A percentile compares a stretch with the other conserved stretches of the same genome.
Evolutionary conservation across 2,797 vertebrate genomes (phyloP).

Genomic region (Rhabdophis nuchalis): DNA sequence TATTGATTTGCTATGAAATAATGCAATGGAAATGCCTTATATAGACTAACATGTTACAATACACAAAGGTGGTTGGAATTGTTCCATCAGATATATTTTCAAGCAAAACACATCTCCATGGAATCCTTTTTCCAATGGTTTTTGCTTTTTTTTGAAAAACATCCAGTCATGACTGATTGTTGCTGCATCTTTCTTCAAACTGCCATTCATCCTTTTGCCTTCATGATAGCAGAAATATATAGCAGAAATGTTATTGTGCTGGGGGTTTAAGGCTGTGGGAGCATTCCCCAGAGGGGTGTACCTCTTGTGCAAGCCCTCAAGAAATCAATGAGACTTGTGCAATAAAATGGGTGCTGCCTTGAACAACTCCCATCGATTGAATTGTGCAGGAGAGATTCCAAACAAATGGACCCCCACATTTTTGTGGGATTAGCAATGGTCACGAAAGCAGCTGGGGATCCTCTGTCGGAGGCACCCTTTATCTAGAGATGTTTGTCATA

Average conservation of each 20-base stretch:
- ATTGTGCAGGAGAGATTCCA: neutral
- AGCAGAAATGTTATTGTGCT: neutral
- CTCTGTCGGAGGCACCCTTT: constrained; percentile 13
- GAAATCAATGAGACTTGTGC: neutral
- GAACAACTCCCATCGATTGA: neutral
- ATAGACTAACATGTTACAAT: constrained; percentile 53
- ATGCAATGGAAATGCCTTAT: constrained; percentile 56
- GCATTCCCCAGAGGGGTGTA: neutral
- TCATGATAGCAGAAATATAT: neutral
- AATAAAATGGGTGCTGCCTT: neutral
- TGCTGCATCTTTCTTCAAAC: constrained; percentile 41
- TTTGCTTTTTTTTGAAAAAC: constrained; percentile 9
- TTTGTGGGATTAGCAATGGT: neutral
- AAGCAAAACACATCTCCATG: constrained; percentile 50
- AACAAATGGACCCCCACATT: neutral
- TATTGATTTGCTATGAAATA: constrained; percentile 52
- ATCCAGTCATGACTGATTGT: constrained; percentile 48
- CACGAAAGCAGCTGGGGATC: constrained; percentile 29
- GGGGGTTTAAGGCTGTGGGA: neutral
- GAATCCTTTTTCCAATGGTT: constrained; percentile 49
- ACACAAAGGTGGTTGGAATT: constrained; percentile 53
- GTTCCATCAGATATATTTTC: constrained; percentile 49
- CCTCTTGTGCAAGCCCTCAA: neutral
- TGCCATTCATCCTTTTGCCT: constrained; percentile 28
- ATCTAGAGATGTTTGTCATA: constrained; percentile 7